Base-by-base conservation (phyloP, 1,140 invertebrate genomes). In the Drosophila cardini region DNA sequence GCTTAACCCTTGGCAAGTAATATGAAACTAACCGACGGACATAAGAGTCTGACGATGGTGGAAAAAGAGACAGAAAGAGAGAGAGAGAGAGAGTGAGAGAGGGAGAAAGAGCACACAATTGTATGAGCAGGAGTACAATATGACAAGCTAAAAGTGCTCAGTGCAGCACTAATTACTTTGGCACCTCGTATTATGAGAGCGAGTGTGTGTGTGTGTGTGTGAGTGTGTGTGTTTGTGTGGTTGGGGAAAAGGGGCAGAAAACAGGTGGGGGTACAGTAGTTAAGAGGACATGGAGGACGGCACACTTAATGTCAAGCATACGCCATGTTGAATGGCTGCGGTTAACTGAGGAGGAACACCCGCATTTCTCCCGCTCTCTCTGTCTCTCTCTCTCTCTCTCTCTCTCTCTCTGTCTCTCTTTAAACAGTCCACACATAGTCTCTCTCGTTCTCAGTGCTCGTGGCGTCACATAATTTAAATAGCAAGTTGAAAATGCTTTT, bases 151-250 rank as follows among this genome's bases (percentile, higher is more conserved):
- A 69, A 18, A 45, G 72, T 80, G 73, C 73, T 77, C 63, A 80
- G 56, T 72, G 70, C 75, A 76, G 87, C 84, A 87, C 84, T 89
- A 87, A 87, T 87, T 87, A 87, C 84, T 87, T 89, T 87, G 84
- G 69, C 84, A 89, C 84, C 84, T 87, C 55, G 55, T 65, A 77
- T 83, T 77, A 83, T 53, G 48, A 9, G 26, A n/a, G n/a, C n/a
- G n/a, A n/a, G n/a, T n/a, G n/a, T n/a, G n/a, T n/a, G n/a, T n/a
- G n/a, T n/a, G n/a, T n/a, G n/a, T 70, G 11, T 42, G 48, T 9
- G 13, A 13, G 40, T 26, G 60, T 9, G 11, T 26, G 70, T 43
- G 9, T 18, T 34, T 30, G 26, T 2, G 38, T n/a, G 36, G 10
- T 13, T 15, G 38, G 16, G 45, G 40, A 7, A 15, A 10, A n/a